Percentiles rank a stretch among this genome's conserved stretches.
These are phyloP conservation scores for Philonicus albiceps DNA, from an alignment of 2,888 invertebrate genomes.

Conservation along the genomic window DNA sequence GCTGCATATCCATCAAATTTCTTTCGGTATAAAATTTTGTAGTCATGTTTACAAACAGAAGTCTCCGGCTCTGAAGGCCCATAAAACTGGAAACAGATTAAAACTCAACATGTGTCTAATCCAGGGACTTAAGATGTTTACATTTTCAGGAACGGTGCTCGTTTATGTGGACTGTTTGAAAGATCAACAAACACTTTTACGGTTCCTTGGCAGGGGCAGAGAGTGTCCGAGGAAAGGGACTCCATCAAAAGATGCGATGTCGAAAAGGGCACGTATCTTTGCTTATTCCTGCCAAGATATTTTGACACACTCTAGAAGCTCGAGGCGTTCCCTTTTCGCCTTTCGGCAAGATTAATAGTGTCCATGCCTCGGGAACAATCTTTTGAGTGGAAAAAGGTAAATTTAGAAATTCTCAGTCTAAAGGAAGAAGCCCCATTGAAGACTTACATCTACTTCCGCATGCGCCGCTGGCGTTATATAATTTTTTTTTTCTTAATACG, in stretches of 20 bases:
- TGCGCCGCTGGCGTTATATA: neutral
- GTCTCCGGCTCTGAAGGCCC: neutral
- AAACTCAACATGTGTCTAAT: slow-evolving; percentile 37
- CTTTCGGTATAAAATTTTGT: neutral
- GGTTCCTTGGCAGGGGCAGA: neutral
- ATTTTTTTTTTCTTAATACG: neutral
- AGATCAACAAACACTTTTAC: slow-evolving; percentile 37
- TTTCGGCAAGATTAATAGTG: slow-evolving; percentile 43
- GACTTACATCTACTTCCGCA: slow-evolving; percentile 13
- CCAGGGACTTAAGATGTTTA: slow-evolving; percentile 31
- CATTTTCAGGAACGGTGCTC: neutral
- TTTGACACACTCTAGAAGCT: slow-evolving; percentile 45
- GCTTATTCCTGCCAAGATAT: slow-evolving; percentile 41
- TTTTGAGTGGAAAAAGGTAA: slow-evolving; percentile 9
- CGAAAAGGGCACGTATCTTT: slow-evolving; percentile 45
- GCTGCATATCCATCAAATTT: slow-evolving; percentile 6
- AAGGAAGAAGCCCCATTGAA: neutral
- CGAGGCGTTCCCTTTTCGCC: slow-evolving; percentile 11
- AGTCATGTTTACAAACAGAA: slow-evolving; percentile 19
- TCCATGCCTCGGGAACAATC: neutral
- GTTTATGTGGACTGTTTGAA: slow-evolving; percentile 22
- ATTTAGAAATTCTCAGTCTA: slow-evolving; percentile 6
- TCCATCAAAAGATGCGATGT: neutral
- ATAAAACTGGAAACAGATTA: slow-evolving; percentile 30
- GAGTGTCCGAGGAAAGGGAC: neutral